phyloP scores from a whole-genome alignment of 2,797 vertebrate species.

The Anas georgica region DNA sequence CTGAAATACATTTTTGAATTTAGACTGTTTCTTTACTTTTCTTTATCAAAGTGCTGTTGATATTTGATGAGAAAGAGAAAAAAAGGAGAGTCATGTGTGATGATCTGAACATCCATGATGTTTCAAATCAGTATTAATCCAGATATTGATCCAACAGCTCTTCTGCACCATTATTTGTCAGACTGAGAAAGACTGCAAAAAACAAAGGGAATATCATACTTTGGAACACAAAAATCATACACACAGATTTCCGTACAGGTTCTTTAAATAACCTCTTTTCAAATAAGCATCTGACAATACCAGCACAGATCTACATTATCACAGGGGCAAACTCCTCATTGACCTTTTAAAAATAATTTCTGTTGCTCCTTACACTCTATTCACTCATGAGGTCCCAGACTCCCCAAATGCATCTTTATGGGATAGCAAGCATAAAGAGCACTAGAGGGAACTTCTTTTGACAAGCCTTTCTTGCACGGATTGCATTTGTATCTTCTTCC shows the following conservation, averaged over 20 bases:
- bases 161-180: background rate
- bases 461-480: background rate
- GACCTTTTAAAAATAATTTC: background rate
- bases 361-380: background rate
- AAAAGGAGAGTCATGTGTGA: background rate
- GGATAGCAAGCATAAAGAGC: background rate
- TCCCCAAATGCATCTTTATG: background rate
- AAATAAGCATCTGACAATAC: background rate
- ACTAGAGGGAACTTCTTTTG: background rate
- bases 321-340: background rate
- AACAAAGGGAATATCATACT: background rate
- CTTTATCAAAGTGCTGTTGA: background rate
- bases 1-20: background rate
- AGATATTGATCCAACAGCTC: background rate
- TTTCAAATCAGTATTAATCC: background rate
- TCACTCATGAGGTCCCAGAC: background rate
- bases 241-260: background rate
- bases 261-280: background rate
- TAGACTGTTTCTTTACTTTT: background rate
- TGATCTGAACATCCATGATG: background rate
- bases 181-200: background rate
- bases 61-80: background rate
- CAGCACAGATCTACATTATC: background rate
- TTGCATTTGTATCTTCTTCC: background rate
- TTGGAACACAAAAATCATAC: background rate